A percentile compares a stretch with the other conserved stretches of the same genome.
Evolutionary conservation across 2,113 vertebrate genomes (phyloP).

Genomic region (Sprattus sprattus): DNA sequence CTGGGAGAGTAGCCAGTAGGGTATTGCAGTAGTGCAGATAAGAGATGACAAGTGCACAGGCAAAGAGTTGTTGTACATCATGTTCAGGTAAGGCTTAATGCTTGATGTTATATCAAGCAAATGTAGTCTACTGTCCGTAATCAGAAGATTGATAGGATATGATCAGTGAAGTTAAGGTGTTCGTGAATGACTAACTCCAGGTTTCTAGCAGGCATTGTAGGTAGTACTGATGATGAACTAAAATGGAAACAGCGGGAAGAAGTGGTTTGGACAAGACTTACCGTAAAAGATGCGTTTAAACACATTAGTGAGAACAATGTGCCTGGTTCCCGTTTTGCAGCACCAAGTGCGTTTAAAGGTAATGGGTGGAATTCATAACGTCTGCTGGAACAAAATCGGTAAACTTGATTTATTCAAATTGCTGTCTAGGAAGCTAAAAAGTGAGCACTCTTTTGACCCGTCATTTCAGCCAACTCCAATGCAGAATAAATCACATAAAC

Average conservation of each 20-base stretch:
- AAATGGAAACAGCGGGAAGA: not conserved
- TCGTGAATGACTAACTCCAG: not conserved
- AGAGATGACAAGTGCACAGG: not conserved
- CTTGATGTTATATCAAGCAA: not conserved
- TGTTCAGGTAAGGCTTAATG: not conserved
- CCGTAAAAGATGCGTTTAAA: not conserved
- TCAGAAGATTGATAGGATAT: not conserved
- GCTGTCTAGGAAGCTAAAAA: too few relatives aligned
- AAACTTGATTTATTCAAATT: too few relatives aligned
- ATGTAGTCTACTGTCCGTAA: not conserved
- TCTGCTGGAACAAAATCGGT: too few relatives aligned
- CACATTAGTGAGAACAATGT: too few relatives aligned
- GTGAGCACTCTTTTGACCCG: too few relatives aligned
- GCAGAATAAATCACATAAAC: too few relatives aligned
- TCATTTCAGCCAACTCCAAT: too few relatives aligned
- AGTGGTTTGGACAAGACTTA: not conserved
- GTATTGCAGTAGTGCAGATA: not conserved
- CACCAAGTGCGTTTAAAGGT: too few relatives aligned
- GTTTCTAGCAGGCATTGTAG: not conserved
- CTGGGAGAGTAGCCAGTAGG: not conserved
- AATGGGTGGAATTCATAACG: too few relatives aligned
- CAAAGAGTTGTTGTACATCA: not conserved
- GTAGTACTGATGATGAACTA: not conserved
- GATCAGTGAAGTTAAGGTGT: not conserved
- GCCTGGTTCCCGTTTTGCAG: too few relatives aligned